Percentiles rank a stretch among this genome's conserved stretches.
These are phyloP conservation scores for Dorcus parallelipipedus DNA, from an alignment of 2,888 invertebrate genomes.

Conservation along the genomic window DNA sequence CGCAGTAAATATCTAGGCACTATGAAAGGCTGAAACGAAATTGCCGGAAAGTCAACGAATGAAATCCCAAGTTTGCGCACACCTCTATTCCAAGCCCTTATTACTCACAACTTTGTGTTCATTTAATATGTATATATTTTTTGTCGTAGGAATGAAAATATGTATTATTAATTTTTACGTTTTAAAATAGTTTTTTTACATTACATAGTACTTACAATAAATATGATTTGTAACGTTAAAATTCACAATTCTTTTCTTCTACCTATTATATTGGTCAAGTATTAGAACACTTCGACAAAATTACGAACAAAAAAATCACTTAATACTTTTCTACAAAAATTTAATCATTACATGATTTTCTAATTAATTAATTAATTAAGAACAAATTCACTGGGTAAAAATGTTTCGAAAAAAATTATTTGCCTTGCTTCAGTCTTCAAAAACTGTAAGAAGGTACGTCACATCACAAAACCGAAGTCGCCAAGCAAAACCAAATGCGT, in stretches of 20 bases:
- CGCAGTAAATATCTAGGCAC: slow-evolving; percentile 30
- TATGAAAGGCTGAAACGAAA: slow-evolving; percentile 25
- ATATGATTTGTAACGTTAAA: slow-evolving; percentile 4
- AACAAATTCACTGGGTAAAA: too few species aligned
- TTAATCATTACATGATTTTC: too few species aligned
- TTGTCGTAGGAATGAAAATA: not conserved
- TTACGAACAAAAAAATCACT: not conserved
- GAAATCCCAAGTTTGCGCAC: slow-evolving; percentile 1
- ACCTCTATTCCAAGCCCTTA: not conserved
- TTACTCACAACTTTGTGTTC: not conserved
- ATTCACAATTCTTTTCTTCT: slow-evolving; percentile 11
- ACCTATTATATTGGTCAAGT: not conserved
- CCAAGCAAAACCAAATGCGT: slow-evolving; percentile 1
- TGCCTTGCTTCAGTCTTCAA: too few species aligned
- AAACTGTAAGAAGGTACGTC: too few species aligned
- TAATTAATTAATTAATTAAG: too few species aligned
- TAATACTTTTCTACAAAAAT: slow-evolving; percentile 1
- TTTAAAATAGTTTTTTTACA: not conserved
- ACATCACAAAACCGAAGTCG: not conserved
- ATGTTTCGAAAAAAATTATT: too few species aligned
- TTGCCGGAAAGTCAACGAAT: slow-evolving; percentile 25
- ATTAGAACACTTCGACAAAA: slow-evolving; percentile 7
- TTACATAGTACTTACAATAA: not conserved
- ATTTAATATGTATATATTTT: not conserved
- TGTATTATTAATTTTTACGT: not conserved